A percentile compares a stretch with the other conserved stretches of the same genome.
Evolutionary conservation across 92 coral and sea anemone genomes (phyloP).

Genomic region (Zoanthus sociatus): DNA sequence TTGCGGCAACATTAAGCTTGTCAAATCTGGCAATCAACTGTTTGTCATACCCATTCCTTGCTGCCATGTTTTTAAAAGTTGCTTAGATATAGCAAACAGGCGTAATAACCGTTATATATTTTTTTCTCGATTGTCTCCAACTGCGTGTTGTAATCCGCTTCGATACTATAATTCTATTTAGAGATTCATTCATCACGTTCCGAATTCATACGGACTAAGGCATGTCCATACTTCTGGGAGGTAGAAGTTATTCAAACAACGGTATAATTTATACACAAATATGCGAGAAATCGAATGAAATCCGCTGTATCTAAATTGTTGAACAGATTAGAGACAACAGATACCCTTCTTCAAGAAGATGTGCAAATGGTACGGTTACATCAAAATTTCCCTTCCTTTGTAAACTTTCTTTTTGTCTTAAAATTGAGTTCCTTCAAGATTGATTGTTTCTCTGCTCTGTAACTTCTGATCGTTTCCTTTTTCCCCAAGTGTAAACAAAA

Average conservation of each 20-base stretch:
- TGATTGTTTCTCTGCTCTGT: too few species aligned
- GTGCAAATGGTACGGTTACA: too few species aligned
- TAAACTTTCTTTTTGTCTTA: too few species aligned
- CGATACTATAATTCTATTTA: too few species aligned
- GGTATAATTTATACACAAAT: not conserved
- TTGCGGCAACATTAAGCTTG: constrained; percentile 7
- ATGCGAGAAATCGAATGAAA: not conserved
- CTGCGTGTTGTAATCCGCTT: not conserved
- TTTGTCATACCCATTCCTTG: constrained; percentile 19
- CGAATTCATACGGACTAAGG: not conserved
- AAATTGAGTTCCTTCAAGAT: too few species aligned
- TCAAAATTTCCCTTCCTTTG: too few species aligned
- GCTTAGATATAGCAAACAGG: not conserved
- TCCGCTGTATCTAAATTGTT: too few species aligned
- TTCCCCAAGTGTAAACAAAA: not conserved
- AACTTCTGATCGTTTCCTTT: too few species aligned
- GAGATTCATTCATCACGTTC: not conserved
- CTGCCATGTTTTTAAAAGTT: constrained; percentile 9
- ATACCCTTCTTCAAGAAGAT: too few species aligned
- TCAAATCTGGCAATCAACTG: constrained; percentile 21
- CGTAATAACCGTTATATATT: not conserved
- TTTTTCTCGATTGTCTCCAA: not conserved
- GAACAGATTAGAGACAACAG: too few species aligned
- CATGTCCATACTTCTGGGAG: not conserved
- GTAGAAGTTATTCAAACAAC: not conserved